phyloP scores from a whole-genome alignment of 2,797 vertebrate genomes.

The Helarctos malayanus region DNA sequence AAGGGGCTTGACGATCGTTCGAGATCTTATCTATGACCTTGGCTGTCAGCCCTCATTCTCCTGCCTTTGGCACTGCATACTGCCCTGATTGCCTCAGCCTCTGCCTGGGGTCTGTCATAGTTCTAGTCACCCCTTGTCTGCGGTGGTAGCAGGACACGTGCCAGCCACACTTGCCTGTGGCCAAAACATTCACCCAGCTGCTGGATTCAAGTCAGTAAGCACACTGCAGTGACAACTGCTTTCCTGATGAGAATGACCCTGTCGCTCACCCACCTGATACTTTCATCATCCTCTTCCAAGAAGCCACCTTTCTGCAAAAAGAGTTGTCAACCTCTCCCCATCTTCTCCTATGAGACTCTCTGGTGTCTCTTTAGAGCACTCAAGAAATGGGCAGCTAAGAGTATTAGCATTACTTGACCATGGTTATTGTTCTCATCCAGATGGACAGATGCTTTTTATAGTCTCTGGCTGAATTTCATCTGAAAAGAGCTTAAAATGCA shows the following conservation, averaged over 20 bases:
- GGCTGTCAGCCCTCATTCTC: background rate
- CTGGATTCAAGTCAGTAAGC: conserved; percentile 2
- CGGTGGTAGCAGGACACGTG: background rate
- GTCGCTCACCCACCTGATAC: background rate
- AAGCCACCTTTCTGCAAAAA: background rate
- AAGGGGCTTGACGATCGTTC: background rate
- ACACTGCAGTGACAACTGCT: accelerated
- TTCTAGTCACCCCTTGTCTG: background rate
- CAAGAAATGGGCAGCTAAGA: conserved; percentile 46
- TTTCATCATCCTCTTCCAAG: conserved; percentile 20
- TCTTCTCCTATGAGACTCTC: conserved; percentile 13
- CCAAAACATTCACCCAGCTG: background rate
- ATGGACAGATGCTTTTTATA: conserved; percentile 82
- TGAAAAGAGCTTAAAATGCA: conserved; percentile 82
- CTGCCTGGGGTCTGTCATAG: accelerated
- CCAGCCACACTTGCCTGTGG: background rate
- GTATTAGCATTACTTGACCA: conserved; percentile 70
- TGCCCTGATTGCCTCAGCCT: background rate
- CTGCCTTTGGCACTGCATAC: background rate
- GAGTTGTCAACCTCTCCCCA: background rate
- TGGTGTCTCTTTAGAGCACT: conserved; percentile 73
- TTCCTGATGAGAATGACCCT: conserved; percentile 64
- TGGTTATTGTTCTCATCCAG: conserved; percentile 76
- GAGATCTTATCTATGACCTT: background rate
- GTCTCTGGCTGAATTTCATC: conserved; percentile 76